A percentile compares a stretch with the other conserved stretches of the same genome.
Conservation (phyloP, 2,888 invertebrate species). For the Odontothrips loti region DNA sequence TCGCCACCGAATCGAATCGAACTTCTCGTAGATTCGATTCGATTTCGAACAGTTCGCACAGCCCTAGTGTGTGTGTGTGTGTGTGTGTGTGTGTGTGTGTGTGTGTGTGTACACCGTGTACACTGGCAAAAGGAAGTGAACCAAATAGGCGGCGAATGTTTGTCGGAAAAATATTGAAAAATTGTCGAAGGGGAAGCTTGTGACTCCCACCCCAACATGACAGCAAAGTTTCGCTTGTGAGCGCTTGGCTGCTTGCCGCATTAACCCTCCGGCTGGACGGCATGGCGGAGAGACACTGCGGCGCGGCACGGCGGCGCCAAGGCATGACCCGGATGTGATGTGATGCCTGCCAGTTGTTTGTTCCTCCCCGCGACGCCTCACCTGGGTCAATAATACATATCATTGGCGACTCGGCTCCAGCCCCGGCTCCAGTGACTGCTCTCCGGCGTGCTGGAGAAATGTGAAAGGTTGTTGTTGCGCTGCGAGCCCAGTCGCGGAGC, state of each 20-base stretch:
- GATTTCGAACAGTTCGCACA: too few relatives aligned
- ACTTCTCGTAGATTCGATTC: too few relatives aligned
- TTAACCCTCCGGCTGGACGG: not conserved
- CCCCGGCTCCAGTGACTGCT: not conserved
- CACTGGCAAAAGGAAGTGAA: too few relatives aligned
- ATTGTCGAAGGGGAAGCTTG: too few relatives aligned
- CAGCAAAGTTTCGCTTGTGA: not conserved
- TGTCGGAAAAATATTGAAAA: too few relatives aligned
- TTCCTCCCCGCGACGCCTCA: not conserved
- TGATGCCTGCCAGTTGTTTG: not conserved
- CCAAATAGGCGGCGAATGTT: too few relatives aligned
- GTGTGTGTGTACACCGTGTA: too few relatives aligned
- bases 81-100: too few relatives aligned
- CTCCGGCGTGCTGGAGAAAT: not conserved
- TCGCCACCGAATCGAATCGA: too few relatives aligned
- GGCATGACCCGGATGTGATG: not conserved
- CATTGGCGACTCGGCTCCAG: not conserved
- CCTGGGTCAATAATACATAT: constrained; percentile 9
- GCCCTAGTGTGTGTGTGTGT: too few relatives aligned
- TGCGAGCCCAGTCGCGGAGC: not conserved
- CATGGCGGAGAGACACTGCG: not conserved
- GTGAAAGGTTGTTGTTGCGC: not conserved
- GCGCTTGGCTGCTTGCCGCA: not conserved
- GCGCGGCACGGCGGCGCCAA: not conserved
- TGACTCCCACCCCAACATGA: not conserved